Conservation (phyloP, 1,140 invertebrate species). For the Aricia agestis region DNA sequence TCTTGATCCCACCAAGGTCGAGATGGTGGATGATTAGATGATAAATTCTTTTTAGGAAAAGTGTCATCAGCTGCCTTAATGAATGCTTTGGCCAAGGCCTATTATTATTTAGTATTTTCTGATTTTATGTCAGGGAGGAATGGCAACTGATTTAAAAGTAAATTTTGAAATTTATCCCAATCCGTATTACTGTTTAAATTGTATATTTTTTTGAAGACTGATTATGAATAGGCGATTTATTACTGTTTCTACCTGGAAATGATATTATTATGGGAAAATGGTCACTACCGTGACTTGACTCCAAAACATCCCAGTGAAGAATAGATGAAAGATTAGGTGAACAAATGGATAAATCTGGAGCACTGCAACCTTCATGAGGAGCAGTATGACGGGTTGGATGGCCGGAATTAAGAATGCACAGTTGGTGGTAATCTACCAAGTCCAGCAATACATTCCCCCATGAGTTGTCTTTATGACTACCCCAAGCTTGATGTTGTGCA, state of each 20-base stretch:
- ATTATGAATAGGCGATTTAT: background rate
- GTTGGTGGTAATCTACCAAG: no score
- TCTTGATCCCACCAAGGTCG: conserved; percentile 10
- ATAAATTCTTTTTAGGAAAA: background rate
- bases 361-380: no score
- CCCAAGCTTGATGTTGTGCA: no score
- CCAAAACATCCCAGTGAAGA: no score
- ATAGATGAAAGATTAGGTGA: no score
- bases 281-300: background rate
- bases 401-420: no score
- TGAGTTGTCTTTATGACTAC: no score
- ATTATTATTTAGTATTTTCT: background rate
- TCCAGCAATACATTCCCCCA: no score
- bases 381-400: no score
- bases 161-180: background rate
- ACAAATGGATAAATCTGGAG: no score
- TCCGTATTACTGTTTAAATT: background rate
- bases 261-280: background rate
- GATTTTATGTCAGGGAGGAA: background rate
- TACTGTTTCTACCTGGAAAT: background rate
- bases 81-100: background rate
- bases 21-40: background rate
- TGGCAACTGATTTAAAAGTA: background rate
- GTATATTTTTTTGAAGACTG: background rate
- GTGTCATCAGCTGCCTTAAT: background rate